Evolutionary conservation across 2,797 vertebrate species (phyloP).

Genomic region (Gallinago stenura): DNA sequence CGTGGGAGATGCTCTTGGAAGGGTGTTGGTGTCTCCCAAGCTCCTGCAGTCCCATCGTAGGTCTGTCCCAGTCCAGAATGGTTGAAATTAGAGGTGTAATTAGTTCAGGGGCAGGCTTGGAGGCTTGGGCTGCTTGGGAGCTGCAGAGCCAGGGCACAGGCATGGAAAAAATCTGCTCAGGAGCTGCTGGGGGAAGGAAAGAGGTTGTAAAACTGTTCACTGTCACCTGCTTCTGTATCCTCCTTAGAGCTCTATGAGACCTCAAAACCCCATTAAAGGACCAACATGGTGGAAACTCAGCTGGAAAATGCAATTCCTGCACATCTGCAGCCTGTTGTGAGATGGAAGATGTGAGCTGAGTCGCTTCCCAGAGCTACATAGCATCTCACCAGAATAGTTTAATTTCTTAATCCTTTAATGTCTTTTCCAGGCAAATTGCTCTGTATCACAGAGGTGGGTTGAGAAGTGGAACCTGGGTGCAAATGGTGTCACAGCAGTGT

Average conservation of each 20-base stretch:
- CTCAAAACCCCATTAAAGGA: neutral
- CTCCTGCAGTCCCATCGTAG: neutral
- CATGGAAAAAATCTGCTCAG: neutral
- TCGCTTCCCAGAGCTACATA: neutral
- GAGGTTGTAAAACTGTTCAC: neutral
- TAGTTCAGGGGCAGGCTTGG: neutral
- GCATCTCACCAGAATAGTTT: rapidly evolving
- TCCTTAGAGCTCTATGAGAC: neutral
- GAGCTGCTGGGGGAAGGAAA: neutral
- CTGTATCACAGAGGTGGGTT: rapidly evolving
- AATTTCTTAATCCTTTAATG: neutral
- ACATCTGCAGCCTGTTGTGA: rapidly evolving
- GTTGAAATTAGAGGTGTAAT: neutral
- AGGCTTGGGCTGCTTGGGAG: neutral
- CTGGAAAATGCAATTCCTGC: neutral
- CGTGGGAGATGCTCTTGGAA: neutral
- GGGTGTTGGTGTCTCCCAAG: neutral
- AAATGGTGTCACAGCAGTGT: neutral
- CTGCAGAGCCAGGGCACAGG: neutral
- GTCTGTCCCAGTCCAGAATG: neutral
- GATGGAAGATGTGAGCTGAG: rapidly evolving
- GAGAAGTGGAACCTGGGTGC: rapidly evolving
- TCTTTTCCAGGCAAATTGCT: neutral
- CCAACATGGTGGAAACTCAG: too few species aligned
- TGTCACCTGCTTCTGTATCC: neutral